phyloP scores from a whole-genome alignment of 2,888 invertebrate species.

The Rhopalosiphum nymphaeae region DNA sequence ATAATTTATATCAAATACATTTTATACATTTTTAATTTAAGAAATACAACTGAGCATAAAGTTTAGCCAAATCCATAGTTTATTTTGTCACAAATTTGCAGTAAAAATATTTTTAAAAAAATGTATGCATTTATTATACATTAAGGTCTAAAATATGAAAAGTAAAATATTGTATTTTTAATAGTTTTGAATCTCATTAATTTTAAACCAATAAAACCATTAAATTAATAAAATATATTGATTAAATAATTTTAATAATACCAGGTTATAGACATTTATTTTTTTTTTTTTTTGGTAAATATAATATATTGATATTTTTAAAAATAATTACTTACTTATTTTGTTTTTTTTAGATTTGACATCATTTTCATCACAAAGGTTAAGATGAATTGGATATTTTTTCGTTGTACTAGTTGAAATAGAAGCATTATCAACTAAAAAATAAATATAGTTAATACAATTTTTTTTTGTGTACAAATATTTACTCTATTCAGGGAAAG shows the following conservation, averaged over 20 bases:
- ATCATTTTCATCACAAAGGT: background rate
- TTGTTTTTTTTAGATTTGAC: background rate
- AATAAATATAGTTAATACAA: background rate
- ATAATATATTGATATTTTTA: background rate
- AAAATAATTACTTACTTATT: background rate
- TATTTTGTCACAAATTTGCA: background rate
- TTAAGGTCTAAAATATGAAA: too few species aligned
- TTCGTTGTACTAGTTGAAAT: background rate
- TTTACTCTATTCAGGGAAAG: background rate
- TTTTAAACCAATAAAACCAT: background rate
- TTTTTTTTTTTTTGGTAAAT: too few species aligned
- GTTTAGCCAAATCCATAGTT: background rate
- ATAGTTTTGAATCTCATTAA: background rate
- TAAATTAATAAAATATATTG: too few species aligned
- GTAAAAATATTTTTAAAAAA: background rate
- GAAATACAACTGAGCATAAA: too few species aligned
- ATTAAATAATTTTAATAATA: too few species aligned
- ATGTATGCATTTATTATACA: too few species aligned
- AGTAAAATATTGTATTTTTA: background rate
- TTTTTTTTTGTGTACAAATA: background rate
- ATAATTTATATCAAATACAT: too few species aligned
- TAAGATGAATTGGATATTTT: background rate
- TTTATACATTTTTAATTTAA: too few species aligned
- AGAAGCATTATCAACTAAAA: background rate
- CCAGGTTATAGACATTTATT: background rate